Percentiles rank a stretch among this genome's conserved stretches.
phyloP scores from a whole-genome alignment of 2,888 invertebrate genomes.

The Cataglyphis altisquamis region DNA sequence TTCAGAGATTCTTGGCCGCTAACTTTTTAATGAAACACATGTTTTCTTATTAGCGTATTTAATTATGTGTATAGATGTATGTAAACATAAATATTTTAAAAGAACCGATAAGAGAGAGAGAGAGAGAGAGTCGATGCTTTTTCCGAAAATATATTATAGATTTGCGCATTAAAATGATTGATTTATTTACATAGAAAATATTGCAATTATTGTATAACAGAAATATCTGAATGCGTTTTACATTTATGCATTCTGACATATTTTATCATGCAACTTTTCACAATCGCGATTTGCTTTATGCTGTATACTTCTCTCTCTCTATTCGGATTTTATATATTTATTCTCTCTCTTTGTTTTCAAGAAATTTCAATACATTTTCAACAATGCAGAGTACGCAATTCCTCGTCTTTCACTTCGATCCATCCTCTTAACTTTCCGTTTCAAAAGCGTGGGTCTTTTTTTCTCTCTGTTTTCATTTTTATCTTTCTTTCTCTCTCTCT shows the following conservation, averaged over 20 bases:
- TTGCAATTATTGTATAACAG: not conserved
- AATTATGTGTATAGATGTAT: not conserved
- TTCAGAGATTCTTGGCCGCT: too few species aligned
- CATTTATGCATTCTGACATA: not conserved
- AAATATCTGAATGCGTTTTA: not conserved
- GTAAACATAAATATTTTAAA: not conserved
- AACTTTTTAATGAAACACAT: not conserved
- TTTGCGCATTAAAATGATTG: not conserved
- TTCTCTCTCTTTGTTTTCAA: not conserved
- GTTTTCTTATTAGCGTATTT: not conserved
- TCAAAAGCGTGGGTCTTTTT: conserved; percentile 4
- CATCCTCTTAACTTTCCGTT: conserved; percentile 27
- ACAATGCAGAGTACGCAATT: not conserved
- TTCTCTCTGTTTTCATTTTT: not conserved
- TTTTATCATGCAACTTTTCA: not conserved
- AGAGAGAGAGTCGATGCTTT: too few species aligned
- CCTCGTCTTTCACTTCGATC: conserved; percentile 2
- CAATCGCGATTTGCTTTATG: not conserved
- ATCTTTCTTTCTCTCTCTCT: not conserved
- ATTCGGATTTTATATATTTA: conserved; percentile 8
- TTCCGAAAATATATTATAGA: not conserved
- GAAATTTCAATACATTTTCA: not conserved
- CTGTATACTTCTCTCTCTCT: not conserved
- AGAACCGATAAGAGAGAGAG: not conserved
- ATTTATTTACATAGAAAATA: conserved; percentile 1